Conservation (phyloP, 2,113 vertebrate genomes). For the Orientallactaga bullata region DNA sequence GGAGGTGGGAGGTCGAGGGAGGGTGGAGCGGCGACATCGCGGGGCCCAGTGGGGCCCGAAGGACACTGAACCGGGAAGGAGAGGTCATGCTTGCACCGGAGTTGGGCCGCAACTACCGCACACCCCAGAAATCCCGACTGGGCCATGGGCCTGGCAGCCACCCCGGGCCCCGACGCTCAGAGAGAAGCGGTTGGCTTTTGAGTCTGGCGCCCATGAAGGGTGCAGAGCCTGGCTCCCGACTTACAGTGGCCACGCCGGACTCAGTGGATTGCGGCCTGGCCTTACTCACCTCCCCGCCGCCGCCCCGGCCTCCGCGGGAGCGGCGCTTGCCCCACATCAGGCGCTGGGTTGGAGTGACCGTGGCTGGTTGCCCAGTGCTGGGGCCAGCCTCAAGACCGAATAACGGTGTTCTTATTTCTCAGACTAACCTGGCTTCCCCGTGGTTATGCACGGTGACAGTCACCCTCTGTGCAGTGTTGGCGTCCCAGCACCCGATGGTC, state of each 20-base stretch:
- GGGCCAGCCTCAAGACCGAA: not conserved
- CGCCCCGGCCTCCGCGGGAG: not conserved
- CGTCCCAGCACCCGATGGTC: not conserved
- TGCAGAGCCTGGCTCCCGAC: slow-evolving; percentile 3
- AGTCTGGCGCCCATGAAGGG: not conserved
- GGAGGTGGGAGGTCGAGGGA: slow-evolving; percentile 34
- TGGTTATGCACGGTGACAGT: not conserved
- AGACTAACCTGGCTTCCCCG: slow-evolving; percentile 61
- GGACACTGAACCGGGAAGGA: not conserved
- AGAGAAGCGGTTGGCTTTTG: slow-evolving; percentile 44
- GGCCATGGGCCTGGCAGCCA: not conserved
- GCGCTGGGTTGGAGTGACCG: not conserved
- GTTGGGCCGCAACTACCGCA: not conserved
- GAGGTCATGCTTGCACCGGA: not conserved
- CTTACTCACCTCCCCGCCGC: not conserved
- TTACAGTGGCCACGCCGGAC: not conserved
- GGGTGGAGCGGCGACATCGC: not conserved
- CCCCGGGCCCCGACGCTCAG: not conserved
- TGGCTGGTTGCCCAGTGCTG: not conserved
- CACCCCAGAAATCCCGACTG: not conserved
- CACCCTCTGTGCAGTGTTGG: not conserved
- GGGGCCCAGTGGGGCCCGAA: not conserved
- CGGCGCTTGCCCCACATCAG: not conserved
- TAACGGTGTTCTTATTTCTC: slow-evolving; percentile 49
- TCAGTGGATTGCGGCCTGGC: slow-evolving; percentile 29